Conservation (phyloP, 2,113 vertebrate genomes). For the Corydoras maculifer region DNA sequence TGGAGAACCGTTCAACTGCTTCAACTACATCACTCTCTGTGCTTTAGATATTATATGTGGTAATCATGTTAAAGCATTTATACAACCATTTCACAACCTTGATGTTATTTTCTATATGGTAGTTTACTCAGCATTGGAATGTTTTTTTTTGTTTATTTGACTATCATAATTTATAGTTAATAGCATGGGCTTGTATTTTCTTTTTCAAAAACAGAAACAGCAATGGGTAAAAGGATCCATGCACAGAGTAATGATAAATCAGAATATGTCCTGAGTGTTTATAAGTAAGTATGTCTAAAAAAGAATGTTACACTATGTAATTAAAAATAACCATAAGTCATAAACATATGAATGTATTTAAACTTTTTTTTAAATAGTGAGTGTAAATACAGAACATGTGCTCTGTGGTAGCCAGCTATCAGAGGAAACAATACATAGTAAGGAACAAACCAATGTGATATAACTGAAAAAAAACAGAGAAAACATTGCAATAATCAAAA, state of each 20-base stretch:
- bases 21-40: conserved; percentile 68
- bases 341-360: not conserved
- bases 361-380: not conserved
- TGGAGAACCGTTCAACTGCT: conserved; percentile 71
- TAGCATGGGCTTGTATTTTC: not conserved
- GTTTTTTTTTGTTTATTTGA: not conserved
- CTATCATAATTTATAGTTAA: not conserved
- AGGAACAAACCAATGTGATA: too few species aligned
- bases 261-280: conserved; percentile 66
- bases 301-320: too few species aligned
- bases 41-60: conserved; percentile 82
- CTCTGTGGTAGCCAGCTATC: too few species aligned
- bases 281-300: conserved; percentile 56
- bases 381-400: not conserved
- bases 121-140: not conserved
- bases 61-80: conserved; percentile 32
- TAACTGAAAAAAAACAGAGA: too few species aligned
- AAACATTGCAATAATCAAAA: too few species aligned
- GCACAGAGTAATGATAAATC: conserved; percentile 68
- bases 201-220: conserved; percentile 61
- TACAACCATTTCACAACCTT: not conserved
- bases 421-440: too few species aligned
- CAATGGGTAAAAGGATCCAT: conserved; percentile 68
- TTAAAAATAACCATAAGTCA: not conserved
- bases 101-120: too few species aligned